Evolutionary conservation across 2,113 vertebrate genomes (phyloP).

Genomic region (Raja brachyura): DNA sequence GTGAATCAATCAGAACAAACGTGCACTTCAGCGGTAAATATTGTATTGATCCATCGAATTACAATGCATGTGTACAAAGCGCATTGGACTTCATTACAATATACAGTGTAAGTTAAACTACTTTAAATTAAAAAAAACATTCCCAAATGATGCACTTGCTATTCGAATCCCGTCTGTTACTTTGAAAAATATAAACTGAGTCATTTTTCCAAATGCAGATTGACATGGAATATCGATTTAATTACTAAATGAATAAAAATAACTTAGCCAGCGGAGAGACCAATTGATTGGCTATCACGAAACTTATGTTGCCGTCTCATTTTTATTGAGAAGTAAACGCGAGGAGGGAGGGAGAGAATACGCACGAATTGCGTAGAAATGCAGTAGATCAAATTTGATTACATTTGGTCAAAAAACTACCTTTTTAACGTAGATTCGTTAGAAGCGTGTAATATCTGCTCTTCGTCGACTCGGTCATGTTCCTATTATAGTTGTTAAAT

Average conservation of each 20-base stretch:
- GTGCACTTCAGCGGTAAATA: background rate
- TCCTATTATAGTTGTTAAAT: background rate
- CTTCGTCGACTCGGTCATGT: background rate
- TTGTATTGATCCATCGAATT: conserved; percentile 16
- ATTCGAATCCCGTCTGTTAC: conserved; percentile 5
- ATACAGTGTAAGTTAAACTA: conserved; percentile 7
- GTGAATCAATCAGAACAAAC: conserved; percentile 17
- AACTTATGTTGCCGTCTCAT: background rate
- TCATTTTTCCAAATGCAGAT: conserved; percentile 8
- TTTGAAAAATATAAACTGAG: conserved; percentile 2
- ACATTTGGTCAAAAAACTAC: background rate
- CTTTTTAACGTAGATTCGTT: background rate
- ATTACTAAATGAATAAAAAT: conserved; percentile 38
- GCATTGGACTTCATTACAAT: background rate
- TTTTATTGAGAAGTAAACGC: background rate
- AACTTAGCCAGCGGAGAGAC: conserved; percentile 8
- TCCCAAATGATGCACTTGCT: background rate
- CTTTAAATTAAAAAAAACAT: conserved; percentile 9
- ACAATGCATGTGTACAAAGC: background rate
- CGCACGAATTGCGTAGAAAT: background rate
- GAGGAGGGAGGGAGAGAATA: background rate
- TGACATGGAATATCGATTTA: conserved; percentile 33
- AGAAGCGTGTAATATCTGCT: background rate
- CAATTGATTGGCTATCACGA: background rate
- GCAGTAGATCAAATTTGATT: background rate